Conservation (phyloP, 1,140 invertebrate species). For the Holcopasites calliopsidis region DNA sequence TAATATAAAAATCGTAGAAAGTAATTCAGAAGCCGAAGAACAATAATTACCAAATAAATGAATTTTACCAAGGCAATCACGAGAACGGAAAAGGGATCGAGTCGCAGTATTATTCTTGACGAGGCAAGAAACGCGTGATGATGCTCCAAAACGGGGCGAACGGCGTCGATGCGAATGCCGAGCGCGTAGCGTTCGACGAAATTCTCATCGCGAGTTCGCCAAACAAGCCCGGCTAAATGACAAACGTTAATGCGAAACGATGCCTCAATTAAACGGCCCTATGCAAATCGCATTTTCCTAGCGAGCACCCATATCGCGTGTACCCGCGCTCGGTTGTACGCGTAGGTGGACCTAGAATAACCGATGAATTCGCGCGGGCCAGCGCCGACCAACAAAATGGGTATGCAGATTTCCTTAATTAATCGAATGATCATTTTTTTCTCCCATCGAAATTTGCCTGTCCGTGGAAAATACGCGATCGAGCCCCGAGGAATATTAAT, state of each 20-base stretch:
- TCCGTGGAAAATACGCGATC: background rate
- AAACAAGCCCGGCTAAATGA: constrained; percentile 56
- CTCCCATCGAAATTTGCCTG: background rate
- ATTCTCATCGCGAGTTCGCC: constrained; percentile 54
- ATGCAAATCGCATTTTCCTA: constrained; percentile 55
- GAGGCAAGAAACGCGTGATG: background rate
- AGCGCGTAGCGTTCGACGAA: constrained; percentile 46
- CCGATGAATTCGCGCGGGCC: constrained; percentile 17
- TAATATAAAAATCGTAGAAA: too few relatives aligned
- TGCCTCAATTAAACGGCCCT: constrained; percentile 47
- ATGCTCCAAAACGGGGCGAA: background rate
- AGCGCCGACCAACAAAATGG: constrained; percentile 6
- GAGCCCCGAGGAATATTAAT: background rate
- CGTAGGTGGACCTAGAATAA: background rate
- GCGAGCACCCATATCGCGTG: background rate
- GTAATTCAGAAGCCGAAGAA: too few relatives aligned
- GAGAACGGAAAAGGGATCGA: background rate
- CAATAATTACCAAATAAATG: too few relatives aligned
- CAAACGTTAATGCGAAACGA: constrained; percentile 59
- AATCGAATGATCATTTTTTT: constrained; percentile 32
- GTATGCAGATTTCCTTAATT: constrained; percentile 32
- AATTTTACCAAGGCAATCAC: background rate
- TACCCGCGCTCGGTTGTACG: constrained; percentile 1
- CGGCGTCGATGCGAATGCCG: constrained; percentile 16
- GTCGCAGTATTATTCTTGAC: background rate